Conservation (phyloP, 2,113 vertebrate species). For the Aepyceros melampus region DNA sequence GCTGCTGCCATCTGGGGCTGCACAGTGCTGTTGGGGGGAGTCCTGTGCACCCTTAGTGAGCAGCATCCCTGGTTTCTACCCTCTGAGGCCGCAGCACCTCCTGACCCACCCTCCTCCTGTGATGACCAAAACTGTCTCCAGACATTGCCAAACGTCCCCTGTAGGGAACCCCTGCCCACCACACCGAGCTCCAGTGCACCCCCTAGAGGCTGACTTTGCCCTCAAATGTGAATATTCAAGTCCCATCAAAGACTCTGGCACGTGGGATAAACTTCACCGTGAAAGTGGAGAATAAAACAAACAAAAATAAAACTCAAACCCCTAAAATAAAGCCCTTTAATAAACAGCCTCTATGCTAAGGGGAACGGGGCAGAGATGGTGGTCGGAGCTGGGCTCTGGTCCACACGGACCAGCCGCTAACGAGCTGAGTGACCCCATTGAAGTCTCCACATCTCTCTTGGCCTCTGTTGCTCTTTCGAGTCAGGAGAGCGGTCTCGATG, state of each 20-base stretch:
- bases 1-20: background rate
- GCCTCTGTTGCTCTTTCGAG: background rate
- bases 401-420: background rate
- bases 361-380: accelerated
- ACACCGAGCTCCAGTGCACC: background rate
- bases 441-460: background rate
- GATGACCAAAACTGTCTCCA: background rate
- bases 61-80: background rate
- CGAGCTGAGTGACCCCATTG: background rate
- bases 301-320: background rate
- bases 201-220: background rate
- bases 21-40: background rate
- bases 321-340: background rate
- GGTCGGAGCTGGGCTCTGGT: background rate
- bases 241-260: background rate
- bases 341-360: background rate
- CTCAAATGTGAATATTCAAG: background rate
- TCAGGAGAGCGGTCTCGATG: background rate
- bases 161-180: background rate
- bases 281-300: background rate
- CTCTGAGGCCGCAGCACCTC: background rate
- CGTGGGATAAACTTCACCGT: background rate
- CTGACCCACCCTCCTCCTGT: background rate
- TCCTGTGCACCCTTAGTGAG: background rate
- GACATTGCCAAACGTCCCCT: background rate